Conservation (phyloP, 2,888 invertebrate genomes). For the Lymantria dispar region DNA sequence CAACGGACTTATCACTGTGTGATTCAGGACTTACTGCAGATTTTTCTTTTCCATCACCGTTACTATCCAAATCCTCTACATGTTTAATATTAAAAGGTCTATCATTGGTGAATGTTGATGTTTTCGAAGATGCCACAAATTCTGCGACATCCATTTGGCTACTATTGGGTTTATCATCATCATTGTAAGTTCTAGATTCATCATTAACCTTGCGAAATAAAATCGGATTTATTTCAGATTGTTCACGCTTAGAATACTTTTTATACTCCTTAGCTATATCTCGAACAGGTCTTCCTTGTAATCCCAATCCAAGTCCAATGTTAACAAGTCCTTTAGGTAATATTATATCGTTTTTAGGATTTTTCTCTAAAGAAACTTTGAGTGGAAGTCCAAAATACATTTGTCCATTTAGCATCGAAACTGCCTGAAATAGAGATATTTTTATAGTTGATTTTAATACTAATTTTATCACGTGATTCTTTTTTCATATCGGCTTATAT, state of each 20-base stretch:
- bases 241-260: constrained; percentile 40
- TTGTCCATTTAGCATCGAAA: constrained; percentile 65
- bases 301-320: constrained; percentile 58
- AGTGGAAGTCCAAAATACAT: constrained; percentile 47
- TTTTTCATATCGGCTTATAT: too few relatives aligned
- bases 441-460: too few relatives aligned
- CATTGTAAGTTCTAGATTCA: constrained; percentile 1
- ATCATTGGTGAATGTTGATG: neutral
- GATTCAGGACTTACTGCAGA: neutral
- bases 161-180: neutral
- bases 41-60: neutral
- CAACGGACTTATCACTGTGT: neutral
- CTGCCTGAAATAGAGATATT: constrained; percentile 52
- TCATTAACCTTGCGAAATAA: constrained; percentile 25
- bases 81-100: constrained; percentile 1
- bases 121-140: neutral
- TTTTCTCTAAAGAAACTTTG: constrained; percentile 44
- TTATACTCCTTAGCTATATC: constrained; percentile 53
- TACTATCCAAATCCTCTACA: constrained; percentile 10
- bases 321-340: constrained; percentile 56
- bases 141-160: constrained; percentile 2
- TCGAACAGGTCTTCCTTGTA: constrained; percentile 47
- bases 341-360: constrained; percentile 28
- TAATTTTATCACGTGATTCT: too few relatives aligned
- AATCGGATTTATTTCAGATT: constrained; percentile 27